phyloP scores from a whole-genome alignment of 1,140 invertebrate species.

The Aleiodes sp. region DNA sequence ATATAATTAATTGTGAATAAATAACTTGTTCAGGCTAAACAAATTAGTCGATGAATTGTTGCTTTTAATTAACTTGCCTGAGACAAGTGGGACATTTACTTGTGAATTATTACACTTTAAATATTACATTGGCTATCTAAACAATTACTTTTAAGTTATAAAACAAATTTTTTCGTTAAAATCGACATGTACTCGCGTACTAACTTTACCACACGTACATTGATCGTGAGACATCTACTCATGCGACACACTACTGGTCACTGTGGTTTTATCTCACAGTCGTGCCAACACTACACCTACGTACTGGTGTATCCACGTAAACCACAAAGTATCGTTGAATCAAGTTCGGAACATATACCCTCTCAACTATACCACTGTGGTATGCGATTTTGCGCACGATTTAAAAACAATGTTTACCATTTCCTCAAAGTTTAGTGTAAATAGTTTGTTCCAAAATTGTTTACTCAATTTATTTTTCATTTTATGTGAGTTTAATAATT shows the following conservation, averaged over 20 bases:
- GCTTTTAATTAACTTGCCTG: too few relatives aligned
- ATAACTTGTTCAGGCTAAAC: too few relatives aligned
- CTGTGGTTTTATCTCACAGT: neutral
- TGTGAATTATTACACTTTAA: too few relatives aligned
- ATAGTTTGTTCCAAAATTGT: neutral
- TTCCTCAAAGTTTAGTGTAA: neutral
- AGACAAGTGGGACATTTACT: too few relatives aligned
- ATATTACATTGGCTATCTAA: too few relatives aligned
- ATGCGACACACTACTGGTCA: neutral
- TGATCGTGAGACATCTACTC: neutral
- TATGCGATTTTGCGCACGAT: neutral
- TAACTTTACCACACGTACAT: neutral
- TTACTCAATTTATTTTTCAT: too few relatives aligned
- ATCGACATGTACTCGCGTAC: slow-evolving; percentile 41
- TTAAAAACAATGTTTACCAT: neutral
- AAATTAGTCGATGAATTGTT: too few relatives aligned
- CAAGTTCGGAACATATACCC: neutral
- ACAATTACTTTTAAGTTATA: too few relatives aligned
- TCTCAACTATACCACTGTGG: neutral
- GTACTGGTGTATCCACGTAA: neutral
- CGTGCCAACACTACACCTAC: neutral
- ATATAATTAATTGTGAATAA: too few relatives aligned
- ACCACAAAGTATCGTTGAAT: slow-evolving; percentile 12
- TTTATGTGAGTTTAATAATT: too few relatives aligned
- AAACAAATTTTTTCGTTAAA: neutral